Evolutionary conservation across 2,797 vertebrate genomes (phyloP).

Genomic region (Podargus strigoides): DNA sequence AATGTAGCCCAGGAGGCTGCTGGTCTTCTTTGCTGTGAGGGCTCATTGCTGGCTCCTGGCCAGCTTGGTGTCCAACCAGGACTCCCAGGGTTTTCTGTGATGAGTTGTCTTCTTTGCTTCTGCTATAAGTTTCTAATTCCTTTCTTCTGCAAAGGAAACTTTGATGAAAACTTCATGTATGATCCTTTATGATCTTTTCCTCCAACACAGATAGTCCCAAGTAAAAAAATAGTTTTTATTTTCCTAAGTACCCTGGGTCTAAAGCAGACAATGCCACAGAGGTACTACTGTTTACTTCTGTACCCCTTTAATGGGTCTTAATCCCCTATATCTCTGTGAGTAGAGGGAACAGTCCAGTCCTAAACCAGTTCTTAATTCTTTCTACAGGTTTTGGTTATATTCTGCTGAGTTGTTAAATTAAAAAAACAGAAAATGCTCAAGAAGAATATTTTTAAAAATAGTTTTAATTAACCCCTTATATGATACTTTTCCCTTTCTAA

Average conservation of each 20-base stretch:
- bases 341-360: neutral
- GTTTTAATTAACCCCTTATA: neutral
- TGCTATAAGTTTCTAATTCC: neutral
- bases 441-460: neutral
- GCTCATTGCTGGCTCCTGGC: neutral
- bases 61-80: neutral
- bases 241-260: neutral
- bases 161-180: neutral
- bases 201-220: neutral
- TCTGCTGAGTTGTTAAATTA: neutral
- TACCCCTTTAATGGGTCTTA: neutral
- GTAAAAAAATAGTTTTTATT: neutral
- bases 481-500: neutral
- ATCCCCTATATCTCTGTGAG: neutral
- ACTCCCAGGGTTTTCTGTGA: neutral
- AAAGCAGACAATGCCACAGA: neutral
- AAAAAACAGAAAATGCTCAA: neutral
- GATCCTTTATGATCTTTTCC: neutral
- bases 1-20: neutral
- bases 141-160: neutral
- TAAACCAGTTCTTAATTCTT: neutral
- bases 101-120: neutral
- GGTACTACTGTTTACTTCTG: neutral
- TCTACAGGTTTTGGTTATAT: neutral
- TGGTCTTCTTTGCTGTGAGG: neutral